Conservation (phyloP, 2,888 invertebrate genomes). For the Strigamia maritima region DNA sequence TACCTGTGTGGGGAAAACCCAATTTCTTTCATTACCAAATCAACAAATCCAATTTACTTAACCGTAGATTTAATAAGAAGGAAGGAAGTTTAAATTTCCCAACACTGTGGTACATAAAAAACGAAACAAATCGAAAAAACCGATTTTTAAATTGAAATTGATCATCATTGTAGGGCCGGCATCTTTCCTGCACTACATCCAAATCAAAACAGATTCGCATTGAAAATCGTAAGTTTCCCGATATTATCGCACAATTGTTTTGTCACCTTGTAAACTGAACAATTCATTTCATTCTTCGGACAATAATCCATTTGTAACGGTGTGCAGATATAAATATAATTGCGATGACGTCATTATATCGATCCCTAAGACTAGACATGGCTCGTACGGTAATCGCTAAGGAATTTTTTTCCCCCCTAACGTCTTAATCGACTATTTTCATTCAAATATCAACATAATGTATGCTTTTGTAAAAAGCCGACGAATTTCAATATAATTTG, state of each 20-base stretch:
- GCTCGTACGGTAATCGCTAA: not conserved
- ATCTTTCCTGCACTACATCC: slow-evolving; percentile 16
- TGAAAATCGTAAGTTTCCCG: not conserved
- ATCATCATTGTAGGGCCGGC: not conserved
- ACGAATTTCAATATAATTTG: too few species aligned
- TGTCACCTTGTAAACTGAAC: not conserved
- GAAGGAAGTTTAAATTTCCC: not conserved
- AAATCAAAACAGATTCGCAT: not conserved
- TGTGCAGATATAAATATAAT: not conserved
- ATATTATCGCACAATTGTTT: not conserved
- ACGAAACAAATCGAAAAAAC: not conserved
- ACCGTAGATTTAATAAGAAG: not conserved
- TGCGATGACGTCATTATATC: not conserved
- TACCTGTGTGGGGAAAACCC: not conserved
- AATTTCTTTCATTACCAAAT: not conserved
- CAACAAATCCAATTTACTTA: not conserved
- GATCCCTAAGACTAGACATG: slow-evolving; percentile 1
- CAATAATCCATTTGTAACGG: not conserved
- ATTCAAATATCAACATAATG: too few species aligned
- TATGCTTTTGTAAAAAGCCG: too few species aligned
- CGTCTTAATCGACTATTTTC: too few species aligned
- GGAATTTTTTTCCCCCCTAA: too few species aligned
- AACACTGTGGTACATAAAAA: not conserved
- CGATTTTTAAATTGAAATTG: not conserved
- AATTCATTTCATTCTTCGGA: not conserved